Base-by-base conservation (phyloP, 2,797 vertebrate species). In the Myoxocephalus aenaeus region DNA sequence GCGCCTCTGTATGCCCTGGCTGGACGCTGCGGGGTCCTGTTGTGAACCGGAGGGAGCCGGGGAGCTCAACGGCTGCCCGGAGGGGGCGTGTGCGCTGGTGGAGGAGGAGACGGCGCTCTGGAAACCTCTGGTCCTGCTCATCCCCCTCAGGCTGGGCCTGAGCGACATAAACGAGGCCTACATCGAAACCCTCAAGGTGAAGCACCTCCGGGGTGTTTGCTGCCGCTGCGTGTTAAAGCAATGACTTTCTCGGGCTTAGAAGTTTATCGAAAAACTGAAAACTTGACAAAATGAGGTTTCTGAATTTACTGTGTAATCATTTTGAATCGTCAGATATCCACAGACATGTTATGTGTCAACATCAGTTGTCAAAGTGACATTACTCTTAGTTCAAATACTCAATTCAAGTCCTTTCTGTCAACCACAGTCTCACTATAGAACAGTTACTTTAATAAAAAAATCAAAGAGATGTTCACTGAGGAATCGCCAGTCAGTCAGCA, bases 81-180 rank as follows among this genome's bases (percentile, higher is more conserved):
- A 95, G 77, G 95, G 95, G 9, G 95, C 95, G 40, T 82, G 96
- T 80, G 68, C 94, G 54, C 0, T 97, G 90, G 89, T 91, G 0
- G 90, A 95, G 61, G 94, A 95, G 32, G 94, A 96, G 77, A 91
- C 86, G 0, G 69, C 87, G 0, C 91, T 93, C 0, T 99, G 98
- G 98, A 98, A 95, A 75, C 98, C 98, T 1, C 92, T 99, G 84
- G 97, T 99, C 67, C 95, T 99, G 78, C 97, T 99, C 88, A 99
- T 99, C 81, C 98, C 98, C 2, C 96, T 99, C 62, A 96, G 98
- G 76, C 96, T 99, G 53, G 98, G 98, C 64, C 96, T 99, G 82
- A 99, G 96, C 0, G 98, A 99, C 54, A 99, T 99, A 88, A 99
- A 99, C 2, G 97, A 97, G 91, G 98, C 98, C 77, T 99, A 99